Percentiles rank a stretch among this genome's conserved stretches.
phyloP scores from a whole-genome alignment of 92 coral and sea anemone genomes.

The Hydrozoanthus gracilis region DNA sequence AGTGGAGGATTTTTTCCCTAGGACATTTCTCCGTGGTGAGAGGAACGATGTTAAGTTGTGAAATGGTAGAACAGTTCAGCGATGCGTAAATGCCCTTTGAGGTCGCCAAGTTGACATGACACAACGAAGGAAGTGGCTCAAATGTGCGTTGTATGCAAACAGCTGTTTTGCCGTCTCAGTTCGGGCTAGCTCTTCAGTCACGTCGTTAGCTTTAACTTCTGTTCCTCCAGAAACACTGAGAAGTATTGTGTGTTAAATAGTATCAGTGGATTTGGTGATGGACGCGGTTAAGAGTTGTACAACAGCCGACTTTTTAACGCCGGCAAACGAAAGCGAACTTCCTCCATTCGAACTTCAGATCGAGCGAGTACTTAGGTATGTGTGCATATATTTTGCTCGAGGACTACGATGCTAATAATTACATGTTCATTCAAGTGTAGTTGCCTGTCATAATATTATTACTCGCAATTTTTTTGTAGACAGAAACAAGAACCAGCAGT shows the following conservation, averaged over 20 bases:
- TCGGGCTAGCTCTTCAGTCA: slow-evolving; percentile 20
- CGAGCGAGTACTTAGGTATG: slow-evolving; percentile 55
- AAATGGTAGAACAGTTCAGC: background rate
- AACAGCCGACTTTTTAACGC: slow-evolving; percentile 45
- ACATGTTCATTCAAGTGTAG: slow-evolving; percentile 44
- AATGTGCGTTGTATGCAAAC: slow-evolving; percentile 38
- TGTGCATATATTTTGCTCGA: slow-evolving; percentile 35
- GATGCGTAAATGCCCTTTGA: background rate
- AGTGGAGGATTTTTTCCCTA: slow-evolving; percentile 14
- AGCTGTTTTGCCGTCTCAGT: slow-evolving; percentile 45
- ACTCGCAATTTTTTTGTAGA: slow-evolving; percentile 30
- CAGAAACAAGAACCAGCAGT: slow-evolving; percentile 30
- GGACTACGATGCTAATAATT: slow-evolving; percentile 37
- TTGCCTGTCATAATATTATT: slow-evolving; percentile 30
- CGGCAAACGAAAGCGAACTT: slow-evolving; percentile 43
- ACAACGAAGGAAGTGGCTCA: slow-evolving; percentile 40
- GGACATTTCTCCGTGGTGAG: slow-evolving; percentile 8
- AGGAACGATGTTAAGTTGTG: background rate
- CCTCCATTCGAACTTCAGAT: slow-evolving; percentile 47
- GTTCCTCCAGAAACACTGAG: slow-evolving; percentile 13
- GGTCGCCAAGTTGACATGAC: slow-evolving; percentile 20
- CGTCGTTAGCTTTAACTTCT: slow-evolving; percentile 18
- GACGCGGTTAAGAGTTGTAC: slow-evolving; percentile 30
- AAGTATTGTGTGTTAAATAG: slow-evolving; percentile 8
- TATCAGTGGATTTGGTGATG: slow-evolving; percentile 6